Percentiles rank a stretch among this genome's conserved stretches.
These are phyloP conservation scores for Lepus europaeus DNA, from an alignment of 2,113 vertebrate species.

Conservation along the genomic window DNA sequence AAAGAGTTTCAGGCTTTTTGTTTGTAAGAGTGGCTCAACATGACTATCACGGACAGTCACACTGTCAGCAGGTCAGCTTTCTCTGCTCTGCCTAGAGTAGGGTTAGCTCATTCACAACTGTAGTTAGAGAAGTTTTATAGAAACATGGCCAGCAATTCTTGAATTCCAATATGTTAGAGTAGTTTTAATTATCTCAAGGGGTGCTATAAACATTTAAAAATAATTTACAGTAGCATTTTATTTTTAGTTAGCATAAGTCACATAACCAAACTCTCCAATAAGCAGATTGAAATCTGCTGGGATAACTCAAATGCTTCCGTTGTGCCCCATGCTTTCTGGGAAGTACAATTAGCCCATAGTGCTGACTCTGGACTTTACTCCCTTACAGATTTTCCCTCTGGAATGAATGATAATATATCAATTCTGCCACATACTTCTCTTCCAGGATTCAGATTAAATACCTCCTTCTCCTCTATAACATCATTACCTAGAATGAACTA, in stretches of 20 bases:
- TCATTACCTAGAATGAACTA: not conserved
- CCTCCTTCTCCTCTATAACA: not conserved
- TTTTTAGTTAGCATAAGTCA: not conserved
- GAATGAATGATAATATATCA: not conserved
- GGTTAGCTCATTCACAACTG: not conserved
- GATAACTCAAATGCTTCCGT: not conserved
- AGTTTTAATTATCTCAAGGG: not conserved
- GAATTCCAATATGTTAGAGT: not conserved
- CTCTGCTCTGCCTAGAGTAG: not conserved
- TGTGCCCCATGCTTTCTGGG: not conserved
- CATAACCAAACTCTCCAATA: not conserved
- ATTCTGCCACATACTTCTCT: not conserved
- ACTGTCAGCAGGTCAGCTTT: not conserved
- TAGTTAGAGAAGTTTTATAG: not conserved
- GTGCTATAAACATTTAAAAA: not conserved
- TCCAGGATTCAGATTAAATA: not conserved
- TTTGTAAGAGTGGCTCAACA: not conserved
- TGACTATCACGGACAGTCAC: not conserved
- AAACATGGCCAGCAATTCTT: not conserved
- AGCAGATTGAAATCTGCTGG: constrained; percentile 24
- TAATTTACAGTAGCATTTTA: not conserved
- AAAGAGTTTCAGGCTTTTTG: not conserved
- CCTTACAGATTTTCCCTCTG: not conserved
- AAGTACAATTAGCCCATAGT: constrained; percentile 48
- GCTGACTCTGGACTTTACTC: constrained; percentile 12